Conservation (phyloP, 64 coral and sea anemone species). For the Porites lutea region DNA sequence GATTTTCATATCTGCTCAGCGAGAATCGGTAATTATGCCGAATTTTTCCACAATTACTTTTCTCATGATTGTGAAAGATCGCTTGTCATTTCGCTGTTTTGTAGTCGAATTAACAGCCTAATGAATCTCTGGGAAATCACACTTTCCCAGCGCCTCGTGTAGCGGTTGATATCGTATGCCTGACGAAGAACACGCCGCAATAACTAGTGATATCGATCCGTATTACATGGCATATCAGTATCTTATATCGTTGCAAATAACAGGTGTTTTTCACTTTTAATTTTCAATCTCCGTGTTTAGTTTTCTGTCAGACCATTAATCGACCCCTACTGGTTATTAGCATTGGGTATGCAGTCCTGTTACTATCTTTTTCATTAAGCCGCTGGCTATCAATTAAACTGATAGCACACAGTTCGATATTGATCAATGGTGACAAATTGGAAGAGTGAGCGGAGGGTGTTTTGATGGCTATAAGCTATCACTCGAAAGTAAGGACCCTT, state of each 20-base stretch:
- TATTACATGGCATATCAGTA: slow-evolving; percentile 42
- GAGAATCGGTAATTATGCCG: not conserved
- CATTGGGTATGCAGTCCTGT: slow-evolving; percentile 19
- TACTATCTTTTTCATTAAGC: not conserved
- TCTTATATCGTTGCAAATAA: slow-evolving; percentile 30
- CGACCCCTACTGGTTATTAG: slow-evolving; percentile 37
- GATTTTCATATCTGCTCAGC: not conserved
- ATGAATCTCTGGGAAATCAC: not conserved
- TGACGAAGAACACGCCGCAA: slow-evolving; percentile 29
- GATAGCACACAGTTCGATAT: not conserved
- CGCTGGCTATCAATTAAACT: slow-evolving; percentile 7
- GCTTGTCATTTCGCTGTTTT: not conserved
- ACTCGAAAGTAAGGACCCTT: not conserved
- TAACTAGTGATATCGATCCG: slow-evolving; percentile 37
- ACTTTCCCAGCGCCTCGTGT: not conserved
- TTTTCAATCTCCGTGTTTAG: slow-evolving; percentile 32
- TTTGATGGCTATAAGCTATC: not conserved
- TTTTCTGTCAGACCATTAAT: slow-evolving; percentile 48
- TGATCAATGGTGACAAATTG: not conserved
- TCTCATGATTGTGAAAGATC: not conserved
- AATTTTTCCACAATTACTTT: not conserved
- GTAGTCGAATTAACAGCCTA: not conserved
- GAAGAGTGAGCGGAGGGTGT: not conserved
- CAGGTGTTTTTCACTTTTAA: slow-evolving; percentile 51
- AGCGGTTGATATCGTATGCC: slow-evolving; percentile 6